Conservation (phyloP, 2,797 vertebrate species). For the Alfaro cultratus region DNA sequence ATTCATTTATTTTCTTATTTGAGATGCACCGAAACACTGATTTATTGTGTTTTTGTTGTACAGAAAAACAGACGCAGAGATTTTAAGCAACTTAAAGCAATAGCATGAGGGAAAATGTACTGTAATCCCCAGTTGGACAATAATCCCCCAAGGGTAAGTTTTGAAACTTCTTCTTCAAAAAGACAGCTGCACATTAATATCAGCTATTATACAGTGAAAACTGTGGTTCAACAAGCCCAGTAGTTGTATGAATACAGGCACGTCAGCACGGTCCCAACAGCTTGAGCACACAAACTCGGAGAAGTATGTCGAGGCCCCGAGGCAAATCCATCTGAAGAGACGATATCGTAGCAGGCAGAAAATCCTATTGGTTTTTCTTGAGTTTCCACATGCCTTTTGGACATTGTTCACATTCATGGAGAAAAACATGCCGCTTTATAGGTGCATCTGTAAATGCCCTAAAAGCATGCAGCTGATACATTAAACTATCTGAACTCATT, state of each 20-base stretch:
- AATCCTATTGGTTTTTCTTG: background rate
- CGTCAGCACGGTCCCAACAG: background rate
- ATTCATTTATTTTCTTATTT: background rate
- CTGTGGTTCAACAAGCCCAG: background rate
- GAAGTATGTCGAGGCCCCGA: background rate
- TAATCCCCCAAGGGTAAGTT: no score
- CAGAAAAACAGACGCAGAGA: background rate
- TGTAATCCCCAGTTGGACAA: background rate
- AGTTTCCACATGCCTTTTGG: background rate
- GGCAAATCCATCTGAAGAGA: background rate
- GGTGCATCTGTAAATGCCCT: background rate
- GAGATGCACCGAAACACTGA: background rate
- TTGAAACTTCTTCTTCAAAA: background rate
- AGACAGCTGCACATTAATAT: background rate
- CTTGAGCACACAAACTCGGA: background rate
- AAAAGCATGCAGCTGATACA: background rate
- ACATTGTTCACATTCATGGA: background rate
- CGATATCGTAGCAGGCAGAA: background rate
- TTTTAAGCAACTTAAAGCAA: background rate
- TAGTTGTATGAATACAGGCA: background rate
- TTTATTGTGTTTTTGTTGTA: background rate
- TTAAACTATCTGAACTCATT: background rate
- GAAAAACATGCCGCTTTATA: background rate
- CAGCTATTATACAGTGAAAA: background rate
- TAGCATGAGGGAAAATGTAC: background rate